Conservation (phyloP, 2,113 vertebrate species). For the Engystomops pustulosus region DNA sequence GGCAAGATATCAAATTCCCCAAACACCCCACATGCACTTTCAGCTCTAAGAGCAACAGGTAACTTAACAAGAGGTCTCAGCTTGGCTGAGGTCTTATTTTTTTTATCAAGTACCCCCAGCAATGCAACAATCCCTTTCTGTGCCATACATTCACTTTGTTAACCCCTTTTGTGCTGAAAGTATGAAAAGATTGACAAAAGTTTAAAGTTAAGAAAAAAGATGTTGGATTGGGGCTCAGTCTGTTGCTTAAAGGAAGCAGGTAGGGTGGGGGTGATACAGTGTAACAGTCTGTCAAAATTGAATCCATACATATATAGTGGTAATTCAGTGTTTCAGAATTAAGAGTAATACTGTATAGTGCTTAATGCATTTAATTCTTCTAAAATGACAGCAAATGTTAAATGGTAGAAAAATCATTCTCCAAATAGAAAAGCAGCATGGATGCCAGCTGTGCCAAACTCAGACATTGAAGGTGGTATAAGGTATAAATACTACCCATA, state of each 20-base stretch:
- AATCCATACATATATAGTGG: too few relatives aligned
- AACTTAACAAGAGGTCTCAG: conserved; percentile 66
- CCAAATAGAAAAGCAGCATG: too few relatives aligned
- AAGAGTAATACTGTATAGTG: too few relatives aligned
- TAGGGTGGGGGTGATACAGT: too few relatives aligned
- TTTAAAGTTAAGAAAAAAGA: not conserved
- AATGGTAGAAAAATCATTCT: too few relatives aligned
- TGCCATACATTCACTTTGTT: conserved; percentile 61
- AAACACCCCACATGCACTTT: conserved; percentile 73
- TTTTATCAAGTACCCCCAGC: conserved; percentile 46
- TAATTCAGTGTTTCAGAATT: too few relatives aligned
- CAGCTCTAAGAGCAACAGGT: conserved; percentile 81
- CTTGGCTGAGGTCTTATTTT: conserved; percentile 63
- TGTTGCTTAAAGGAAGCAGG: not conserved
- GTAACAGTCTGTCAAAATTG: too few relatives aligned
- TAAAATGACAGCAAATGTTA: too few relatives aligned
- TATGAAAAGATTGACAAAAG: not conserved
- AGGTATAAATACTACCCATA: too few relatives aligned
- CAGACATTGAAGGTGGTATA: too few relatives aligned
- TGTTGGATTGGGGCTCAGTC: conserved; percentile 7
- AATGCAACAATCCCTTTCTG: conserved; percentile 56
- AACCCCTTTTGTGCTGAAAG: conserved; percentile 48
- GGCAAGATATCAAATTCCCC: conserved; percentile 76
- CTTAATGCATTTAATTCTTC: too few relatives aligned
- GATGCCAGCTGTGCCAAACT: too few relatives aligned